Evolutionary conservation across 2,113 vertebrate genomes (phyloP).

Genomic region (Calidris pugnax): DNA sequence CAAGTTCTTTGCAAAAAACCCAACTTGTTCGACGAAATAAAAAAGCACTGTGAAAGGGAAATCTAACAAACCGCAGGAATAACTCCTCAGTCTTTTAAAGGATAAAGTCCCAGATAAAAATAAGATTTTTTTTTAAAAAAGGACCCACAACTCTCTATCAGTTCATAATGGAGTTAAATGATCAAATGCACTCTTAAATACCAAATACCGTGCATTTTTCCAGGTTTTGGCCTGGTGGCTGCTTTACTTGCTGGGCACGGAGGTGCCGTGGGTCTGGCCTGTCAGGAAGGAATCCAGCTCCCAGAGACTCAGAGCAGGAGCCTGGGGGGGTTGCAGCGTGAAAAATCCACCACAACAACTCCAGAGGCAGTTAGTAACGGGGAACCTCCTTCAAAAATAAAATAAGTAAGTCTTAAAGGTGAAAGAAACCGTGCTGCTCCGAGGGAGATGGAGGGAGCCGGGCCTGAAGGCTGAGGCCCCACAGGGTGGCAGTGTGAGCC

Average conservation of each 20-base stretch:
- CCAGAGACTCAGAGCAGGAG: neutral
- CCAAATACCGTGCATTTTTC: neutral
- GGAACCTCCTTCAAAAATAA: neutral
- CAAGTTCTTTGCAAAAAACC: neutral
- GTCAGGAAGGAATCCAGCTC: neutral
- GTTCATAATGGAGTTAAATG: neutral
- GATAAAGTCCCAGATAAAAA: neutral
- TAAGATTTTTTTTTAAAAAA: neutral
- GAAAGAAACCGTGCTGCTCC: neutral
- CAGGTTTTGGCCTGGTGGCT: neutral
- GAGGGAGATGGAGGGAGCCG: neutral
- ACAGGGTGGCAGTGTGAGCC: constrained; percentile 65
- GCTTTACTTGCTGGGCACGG: rapidly evolving
- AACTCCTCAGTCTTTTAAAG: neutral
- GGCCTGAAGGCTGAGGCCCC: neutral
- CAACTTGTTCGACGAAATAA: neutral
- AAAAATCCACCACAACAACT: neutral
- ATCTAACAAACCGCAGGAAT: neutral
- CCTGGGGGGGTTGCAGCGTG: neutral
- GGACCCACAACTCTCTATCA: neutral
- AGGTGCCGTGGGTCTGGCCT: neutral
- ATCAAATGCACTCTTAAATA: neutral
- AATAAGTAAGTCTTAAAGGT: neutral
- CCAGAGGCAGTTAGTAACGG: neutral
- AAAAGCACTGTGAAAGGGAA: neutral